phyloP scores from a whole-genome alignment of 2,888 invertebrate genomes.

The Junonia oenone region DNA sequence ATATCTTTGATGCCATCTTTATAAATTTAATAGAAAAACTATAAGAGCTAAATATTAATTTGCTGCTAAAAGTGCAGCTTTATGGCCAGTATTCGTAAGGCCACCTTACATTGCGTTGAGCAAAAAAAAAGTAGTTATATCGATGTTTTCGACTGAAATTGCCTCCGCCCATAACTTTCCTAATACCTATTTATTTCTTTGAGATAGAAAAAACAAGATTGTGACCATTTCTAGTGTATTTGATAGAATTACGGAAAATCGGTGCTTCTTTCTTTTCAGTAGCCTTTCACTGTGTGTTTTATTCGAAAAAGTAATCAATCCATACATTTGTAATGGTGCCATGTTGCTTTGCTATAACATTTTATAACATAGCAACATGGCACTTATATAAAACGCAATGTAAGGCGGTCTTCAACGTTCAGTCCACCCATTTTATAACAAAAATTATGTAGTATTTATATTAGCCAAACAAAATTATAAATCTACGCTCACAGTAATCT shows the following conservation, averaged over 20 bases:
- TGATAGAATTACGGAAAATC: too few relatives aligned
- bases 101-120: constrained; percentile 16
- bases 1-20: constrained; percentile 38
- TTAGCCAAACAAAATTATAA: constrained; percentile 20
- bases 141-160: not conserved
- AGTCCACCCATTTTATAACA: constrained; percentile 28
- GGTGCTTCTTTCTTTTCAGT: too few relatives aligned
- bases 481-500: constrained; percentile 48
- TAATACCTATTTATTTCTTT: too few relatives aligned
- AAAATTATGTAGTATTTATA: constrained; percentile 12
- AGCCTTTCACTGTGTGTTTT: too few relatives aligned
- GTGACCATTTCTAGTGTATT: too few relatives aligned
- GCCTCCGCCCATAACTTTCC: constrained; percentile 10
- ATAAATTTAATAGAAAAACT: constrained; percentile 26
- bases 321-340: too few relatives aligned
- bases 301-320: too few relatives aligned
- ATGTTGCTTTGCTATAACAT: too few relatives aligned
- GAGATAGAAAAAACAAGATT: too few relatives aligned
- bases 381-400: constrained; percentile 10
- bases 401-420: constrained; percentile 5
- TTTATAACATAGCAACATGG: too few relatives aligned
- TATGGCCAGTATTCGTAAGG: constrained; percentile 12
- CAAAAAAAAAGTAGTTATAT: not conserved
- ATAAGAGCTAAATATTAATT: constrained; percentile 21
- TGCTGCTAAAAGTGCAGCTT: constrained; percentile 22